phyloP scores from a whole-genome alignment of 2,888 invertebrate species.

The Aplocera efformata region DNA sequence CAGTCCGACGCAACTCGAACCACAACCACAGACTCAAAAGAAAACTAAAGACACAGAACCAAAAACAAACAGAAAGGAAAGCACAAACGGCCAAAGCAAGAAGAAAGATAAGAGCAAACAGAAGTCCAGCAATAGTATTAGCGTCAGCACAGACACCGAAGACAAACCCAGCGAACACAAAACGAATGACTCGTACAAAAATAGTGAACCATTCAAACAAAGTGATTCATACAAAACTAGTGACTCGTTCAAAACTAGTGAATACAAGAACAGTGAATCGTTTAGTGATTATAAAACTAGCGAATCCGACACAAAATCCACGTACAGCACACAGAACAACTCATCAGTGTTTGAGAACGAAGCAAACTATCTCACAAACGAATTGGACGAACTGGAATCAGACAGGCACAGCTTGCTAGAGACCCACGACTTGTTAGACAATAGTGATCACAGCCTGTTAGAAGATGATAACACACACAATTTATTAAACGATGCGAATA shows the following conservation, averaged over 20 bases:
- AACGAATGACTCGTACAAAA: constrained; percentile 22
- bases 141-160: constrained; percentile 51
- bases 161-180: constrained; percentile 33
- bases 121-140: constrained; percentile 73
- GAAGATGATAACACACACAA: constrained; percentile 69
- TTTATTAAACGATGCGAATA: constrained; percentile 59
- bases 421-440: constrained; percentile 69
- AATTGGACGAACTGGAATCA: constrained; percentile 71
- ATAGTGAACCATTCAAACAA: not conserved
- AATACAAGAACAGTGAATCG: constrained; percentile 14
- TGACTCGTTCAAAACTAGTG: constrained; percentile 15
- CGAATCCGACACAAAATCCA: constrained; percentile 2
- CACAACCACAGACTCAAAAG: constrained; percentile 67
- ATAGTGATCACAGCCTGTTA: constrained; percentile 66
- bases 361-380: constrained; percentile 59
- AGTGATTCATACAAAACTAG: constrained; percentile 17
- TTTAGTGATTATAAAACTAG: constrained; percentile 16
- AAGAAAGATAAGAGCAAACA: constrained; percentile 77
- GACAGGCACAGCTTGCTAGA: constrained; percentile 74
- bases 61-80: constrained; percentile 65
- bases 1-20: constrained; percentile 63
- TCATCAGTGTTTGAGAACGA: constrained; percentile 65
- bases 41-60: constrained; percentile 67
- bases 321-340: constrained; percentile 29
- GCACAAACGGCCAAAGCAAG: constrained; percentile 71